Conservation (phyloP, 1,140 invertebrate genomes). For the Drosophila murphyi region DNA sequence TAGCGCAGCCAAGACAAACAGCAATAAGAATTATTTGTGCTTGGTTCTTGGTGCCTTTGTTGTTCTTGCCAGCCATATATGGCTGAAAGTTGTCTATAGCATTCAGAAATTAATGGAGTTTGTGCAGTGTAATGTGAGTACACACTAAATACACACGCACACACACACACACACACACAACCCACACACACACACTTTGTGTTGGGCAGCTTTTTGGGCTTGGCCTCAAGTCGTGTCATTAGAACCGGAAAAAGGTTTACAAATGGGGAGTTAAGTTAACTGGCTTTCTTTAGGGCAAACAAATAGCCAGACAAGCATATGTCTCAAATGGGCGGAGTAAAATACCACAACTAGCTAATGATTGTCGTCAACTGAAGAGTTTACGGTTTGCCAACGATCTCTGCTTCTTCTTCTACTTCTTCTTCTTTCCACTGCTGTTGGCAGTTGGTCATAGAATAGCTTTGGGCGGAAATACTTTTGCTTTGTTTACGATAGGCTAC, state of each 20-base stretch:
- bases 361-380: constrained; percentile 31
- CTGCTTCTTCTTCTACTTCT: not conserved
- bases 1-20: constrained; percentile 24
- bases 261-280: constrained; percentile 52
- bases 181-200: not conserved
- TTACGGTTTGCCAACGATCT: constrained; percentile 18
- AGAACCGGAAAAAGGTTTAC: constrained; percentile 56
- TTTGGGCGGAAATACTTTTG: constrained; percentile 12
- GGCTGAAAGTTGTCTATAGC: constrained; percentile 41
- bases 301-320: constrained; percentile 5
- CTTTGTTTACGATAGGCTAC: constrained; percentile 3
- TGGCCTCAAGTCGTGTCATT: constrained; percentile 46
- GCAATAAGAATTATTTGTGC: constrained; percentile 43
- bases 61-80: constrained; percentile 46
- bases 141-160: constrained; percentile 5
- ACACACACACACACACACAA: not conserved
- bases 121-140: constrained; percentile 47
- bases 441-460: constrained; percentile 6
- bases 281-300: constrained; percentile 46
- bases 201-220: constrained; percentile 39
- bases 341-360: constrained; percentile 45
- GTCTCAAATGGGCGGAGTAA: constrained; percentile 12
- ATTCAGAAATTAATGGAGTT: constrained; percentile 52
- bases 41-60: constrained; percentile 44
- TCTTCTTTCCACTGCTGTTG: not conserved